These are phyloP conservation scores for Ginglymostoma cirratum DNA, from an alignment of 2,113 vertebrate genomes.

Conservation along the genomic window DNA sequence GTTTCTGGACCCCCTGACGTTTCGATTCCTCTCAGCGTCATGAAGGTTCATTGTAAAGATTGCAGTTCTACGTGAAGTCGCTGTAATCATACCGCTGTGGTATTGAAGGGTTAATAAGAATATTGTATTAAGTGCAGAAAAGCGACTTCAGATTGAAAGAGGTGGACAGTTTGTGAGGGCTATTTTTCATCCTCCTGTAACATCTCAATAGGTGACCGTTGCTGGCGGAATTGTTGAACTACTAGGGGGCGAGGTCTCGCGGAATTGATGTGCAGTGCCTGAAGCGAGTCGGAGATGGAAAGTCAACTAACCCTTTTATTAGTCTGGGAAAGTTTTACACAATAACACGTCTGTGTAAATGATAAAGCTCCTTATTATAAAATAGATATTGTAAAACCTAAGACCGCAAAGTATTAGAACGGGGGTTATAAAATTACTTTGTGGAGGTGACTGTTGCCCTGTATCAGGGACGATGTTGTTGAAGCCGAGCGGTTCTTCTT, in stretches of 20 bases:
- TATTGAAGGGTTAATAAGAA: neutral
- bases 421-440: neutral
- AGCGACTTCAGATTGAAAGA: neutral
- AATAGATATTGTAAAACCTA: neutral
- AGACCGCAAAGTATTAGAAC: neutral
- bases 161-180: neutral
- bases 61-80: neutral
- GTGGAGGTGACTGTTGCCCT: neutral
- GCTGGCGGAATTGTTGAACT: neutral
- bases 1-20: too few species aligned
- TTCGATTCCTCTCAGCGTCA: neutral
- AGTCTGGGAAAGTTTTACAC: neutral
- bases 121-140: neutral
- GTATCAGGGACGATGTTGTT: neutral
- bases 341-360: neutral
- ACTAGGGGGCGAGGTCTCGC: neutral
- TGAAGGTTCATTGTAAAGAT: neutral
- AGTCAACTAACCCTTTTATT: neutral
- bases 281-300: neutral
- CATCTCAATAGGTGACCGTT: neutral
- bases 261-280: neutral
- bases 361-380: neutral
- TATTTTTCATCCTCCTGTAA: neutral
- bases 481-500: neutral
- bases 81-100: neutral